A percentile compares a stretch with the other conserved stretches of the same genome.
phyloP scores from a whole-genome alignment of 2,113 vertebrate genomes.

The Rhinichthys klamathensis region DNA sequence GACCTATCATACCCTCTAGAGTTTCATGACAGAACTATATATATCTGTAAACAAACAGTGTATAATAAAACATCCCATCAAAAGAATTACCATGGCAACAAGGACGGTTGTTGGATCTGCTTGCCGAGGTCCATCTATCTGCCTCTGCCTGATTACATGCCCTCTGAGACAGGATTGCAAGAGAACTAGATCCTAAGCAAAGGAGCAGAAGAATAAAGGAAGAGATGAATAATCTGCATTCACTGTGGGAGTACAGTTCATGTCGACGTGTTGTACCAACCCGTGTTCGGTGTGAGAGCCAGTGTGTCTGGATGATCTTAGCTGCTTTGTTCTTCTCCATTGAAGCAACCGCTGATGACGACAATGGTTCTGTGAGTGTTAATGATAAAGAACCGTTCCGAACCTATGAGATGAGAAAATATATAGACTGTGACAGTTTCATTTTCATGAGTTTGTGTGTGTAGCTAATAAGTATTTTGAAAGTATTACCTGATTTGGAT shows the following conservation, averaged over 20 bases:
- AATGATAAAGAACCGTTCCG: not conserved
- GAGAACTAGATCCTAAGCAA: conserved; percentile 71
- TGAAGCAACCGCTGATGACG: conserved; percentile 35
- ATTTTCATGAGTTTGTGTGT: not conserved
- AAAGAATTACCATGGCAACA: conserved; percentile 34
- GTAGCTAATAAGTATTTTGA: not conserved
- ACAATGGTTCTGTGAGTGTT: not conserved
- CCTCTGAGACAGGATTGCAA: conserved; percentile 84
- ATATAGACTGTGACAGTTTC: not conserved
- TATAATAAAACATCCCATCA: conserved; percentile 60
- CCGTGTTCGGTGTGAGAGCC: conserved; percentile 75
- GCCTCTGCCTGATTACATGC: conserved; percentile 75
- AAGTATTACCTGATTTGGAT: conserved; percentile 35
- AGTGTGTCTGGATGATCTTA: conserved; percentile 76
- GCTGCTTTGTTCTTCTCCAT: conserved; percentile 72
- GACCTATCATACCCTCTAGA: too few species aligned
- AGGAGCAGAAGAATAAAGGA: conserved; percentile 23
- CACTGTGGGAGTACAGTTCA: conserved; percentile 63
- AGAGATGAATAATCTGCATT: not conserved
- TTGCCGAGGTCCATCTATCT: conserved; percentile 60
- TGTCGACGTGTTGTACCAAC: conserved; percentile 65
- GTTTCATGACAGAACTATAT: too few species aligned
- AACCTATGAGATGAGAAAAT: conserved; percentile 4
- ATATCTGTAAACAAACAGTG: not conserved
- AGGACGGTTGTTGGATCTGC: not conserved